Evolutionary conservation across 1,140 invertebrate genomes (phyloP).

Genomic region (Contarinia nasturtii): DNA sequence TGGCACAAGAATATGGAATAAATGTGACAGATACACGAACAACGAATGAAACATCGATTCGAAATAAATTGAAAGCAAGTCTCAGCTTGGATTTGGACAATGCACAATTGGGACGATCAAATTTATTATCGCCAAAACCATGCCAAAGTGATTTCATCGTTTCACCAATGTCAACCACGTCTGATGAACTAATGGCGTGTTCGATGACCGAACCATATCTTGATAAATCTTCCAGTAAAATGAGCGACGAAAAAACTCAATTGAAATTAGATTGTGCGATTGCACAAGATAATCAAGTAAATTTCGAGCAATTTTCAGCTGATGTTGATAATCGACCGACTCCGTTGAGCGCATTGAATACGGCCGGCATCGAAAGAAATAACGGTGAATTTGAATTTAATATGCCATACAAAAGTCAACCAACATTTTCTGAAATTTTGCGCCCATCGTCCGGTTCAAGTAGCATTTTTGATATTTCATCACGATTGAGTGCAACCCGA

Average conservation of each 20-base stretch:
- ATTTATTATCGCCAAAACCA: no score
- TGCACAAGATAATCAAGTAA: background rate
- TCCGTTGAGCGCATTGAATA: slow-evolving; percentile 7
- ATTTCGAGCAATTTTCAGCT: no score
- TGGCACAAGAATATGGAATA: slow-evolving; percentile 4
- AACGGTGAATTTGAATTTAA: background rate
- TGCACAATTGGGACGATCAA: no score
- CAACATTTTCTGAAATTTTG: background rate
- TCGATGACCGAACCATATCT: background rate
- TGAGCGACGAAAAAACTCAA: no score
- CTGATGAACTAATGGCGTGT: slow-evolving; percentile 9
- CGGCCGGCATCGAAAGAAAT: background rate
- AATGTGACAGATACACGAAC: background rate
- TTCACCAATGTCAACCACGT: slow-evolving; percentile 21
- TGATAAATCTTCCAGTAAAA: background rate
- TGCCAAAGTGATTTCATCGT: background rate
- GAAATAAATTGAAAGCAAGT: background rate
- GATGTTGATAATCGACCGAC: slow-evolving; percentile 1
- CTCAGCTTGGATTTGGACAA: no score
- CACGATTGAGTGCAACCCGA: no score
- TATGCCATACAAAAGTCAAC: background rate
- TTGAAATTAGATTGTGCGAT: background rate
- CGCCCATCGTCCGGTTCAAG: background rate
- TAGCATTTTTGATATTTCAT: background rate
- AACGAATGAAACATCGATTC: background rate